phyloP scores from a whole-genome alignment of 2,888 invertebrate species.

The Apamea crenata region DNA sequence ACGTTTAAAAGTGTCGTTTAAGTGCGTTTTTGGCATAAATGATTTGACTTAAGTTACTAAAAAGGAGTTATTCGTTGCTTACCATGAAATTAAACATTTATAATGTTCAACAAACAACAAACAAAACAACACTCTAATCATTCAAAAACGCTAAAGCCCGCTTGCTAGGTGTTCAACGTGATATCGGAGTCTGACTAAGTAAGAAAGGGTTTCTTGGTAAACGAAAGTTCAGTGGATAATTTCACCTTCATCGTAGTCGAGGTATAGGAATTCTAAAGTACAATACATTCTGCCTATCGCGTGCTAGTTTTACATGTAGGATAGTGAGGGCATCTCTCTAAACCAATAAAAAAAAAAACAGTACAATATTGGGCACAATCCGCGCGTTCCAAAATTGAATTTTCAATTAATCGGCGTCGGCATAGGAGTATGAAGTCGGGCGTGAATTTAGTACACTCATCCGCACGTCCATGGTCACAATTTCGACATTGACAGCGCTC shows the following conservation, averaged over 20 bases:
- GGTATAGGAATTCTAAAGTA: no score
- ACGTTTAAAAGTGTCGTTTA: no score
- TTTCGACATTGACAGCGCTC: not conserved
- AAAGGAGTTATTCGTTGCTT: not conserved
- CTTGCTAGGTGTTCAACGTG: not conserved
- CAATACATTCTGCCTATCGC: not conserved
- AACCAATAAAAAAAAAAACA: conserved; percentile 21
- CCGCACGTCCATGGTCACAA: not conserved
- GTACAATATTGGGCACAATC: conserved; percentile 29
- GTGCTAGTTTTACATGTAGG: not conserved
- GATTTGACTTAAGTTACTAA: not conserved
- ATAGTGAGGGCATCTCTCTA: not conserved
- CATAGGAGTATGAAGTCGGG: conserved; percentile 2
- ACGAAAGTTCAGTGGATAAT: not conserved
- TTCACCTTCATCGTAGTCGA: not conserved
- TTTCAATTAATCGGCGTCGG: conserved; percentile 30
- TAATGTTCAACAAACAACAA: not conserved
- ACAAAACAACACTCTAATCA: not conserved
- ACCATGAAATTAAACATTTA: not conserved
- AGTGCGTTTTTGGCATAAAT: no score
- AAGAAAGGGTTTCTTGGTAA: not conserved
- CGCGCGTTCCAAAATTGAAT: conserved; percentile 21
- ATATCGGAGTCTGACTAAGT: not conserved
- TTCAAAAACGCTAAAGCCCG: not conserved
- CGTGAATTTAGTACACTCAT: conserved; percentile 28